Evolutionary conservation across 2,888 invertebrate genomes (phyloP).

Genomic region (Elegia similella): DNA sequence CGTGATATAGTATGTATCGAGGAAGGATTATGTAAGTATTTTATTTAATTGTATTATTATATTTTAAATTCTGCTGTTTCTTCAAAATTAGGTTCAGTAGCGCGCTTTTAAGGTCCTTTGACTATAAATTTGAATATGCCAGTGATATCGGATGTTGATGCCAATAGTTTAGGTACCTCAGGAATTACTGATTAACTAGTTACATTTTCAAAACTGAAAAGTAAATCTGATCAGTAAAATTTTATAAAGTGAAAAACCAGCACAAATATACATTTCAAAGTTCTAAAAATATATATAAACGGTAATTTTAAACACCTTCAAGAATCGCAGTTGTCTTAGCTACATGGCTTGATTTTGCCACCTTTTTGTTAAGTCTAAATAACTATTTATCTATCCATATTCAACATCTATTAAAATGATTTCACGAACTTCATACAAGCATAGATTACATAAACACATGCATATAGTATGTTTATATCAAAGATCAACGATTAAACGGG

Average conservation of each 20-base stretch:
- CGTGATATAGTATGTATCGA: neutral
- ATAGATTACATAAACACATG: slow-evolving; percentile 44
- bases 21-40: too few species aligned
- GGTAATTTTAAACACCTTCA: neutral
- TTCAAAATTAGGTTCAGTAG: neutral
- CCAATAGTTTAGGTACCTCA: too few species aligned
- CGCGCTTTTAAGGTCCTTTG: neutral
- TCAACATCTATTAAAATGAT: slow-evolving; percentile 54
- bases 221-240: neutral
- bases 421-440: slow-evolving; percentile 44
- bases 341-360: neutral
- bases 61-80: too few species aligned
- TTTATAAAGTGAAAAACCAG: neutral
- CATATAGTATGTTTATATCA: slow-evolving; percentile 44
- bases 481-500: slow-evolving; percentile 49
- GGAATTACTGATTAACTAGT: too few species aligned
- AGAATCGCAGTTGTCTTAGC: neutral
- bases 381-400: slow-evolving; percentile 45
- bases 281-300: neutral
- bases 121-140: neutral
- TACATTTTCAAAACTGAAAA: neutral
- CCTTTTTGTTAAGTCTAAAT: slow-evolving; percentile 25
- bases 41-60: too few species aligned
- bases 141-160: too few species aligned
- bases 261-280: neutral